Conservation (phyloP, 2,797 vertebrate genomes). For the Valencia hispanica region DNA sequence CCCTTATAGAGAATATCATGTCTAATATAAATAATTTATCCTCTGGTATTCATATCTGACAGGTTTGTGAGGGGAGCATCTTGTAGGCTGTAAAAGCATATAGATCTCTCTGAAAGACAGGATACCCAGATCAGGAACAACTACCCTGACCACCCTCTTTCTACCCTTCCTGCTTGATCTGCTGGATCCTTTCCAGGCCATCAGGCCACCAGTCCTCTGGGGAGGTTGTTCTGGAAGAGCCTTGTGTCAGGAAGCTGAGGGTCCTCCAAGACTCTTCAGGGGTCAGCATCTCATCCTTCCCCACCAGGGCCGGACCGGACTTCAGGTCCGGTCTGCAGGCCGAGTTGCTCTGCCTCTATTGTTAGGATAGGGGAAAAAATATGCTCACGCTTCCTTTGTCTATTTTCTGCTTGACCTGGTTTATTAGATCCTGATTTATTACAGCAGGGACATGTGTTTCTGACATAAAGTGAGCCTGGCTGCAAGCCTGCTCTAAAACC, state of each 20-base stretch:
- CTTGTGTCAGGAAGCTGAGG: slow-evolving; percentile 70
- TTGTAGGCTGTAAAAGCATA: slow-evolving; percentile 28
- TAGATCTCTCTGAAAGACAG: slow-evolving; percentile 75
- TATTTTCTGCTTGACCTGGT: slow-evolving; percentile 71
- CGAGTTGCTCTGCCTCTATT: slow-evolving; percentile 66
- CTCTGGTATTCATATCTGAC: not conserved
- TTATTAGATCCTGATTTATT: slow-evolving; percentile 72
- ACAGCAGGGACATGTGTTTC: slow-evolving; percentile 28
- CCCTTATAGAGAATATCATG: not conserved
- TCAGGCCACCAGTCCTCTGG: slow-evolving; percentile 47
- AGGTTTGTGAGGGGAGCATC: not conserved
- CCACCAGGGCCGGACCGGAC: slow-evolving; percentile 6
- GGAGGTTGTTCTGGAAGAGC: slow-evolving; percentile 33
- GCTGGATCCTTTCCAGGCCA: slow-evolving; percentile 66
- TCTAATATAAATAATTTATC: slow-evolving; percentile 7
- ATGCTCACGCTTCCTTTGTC: slow-evolving; percentile 69
- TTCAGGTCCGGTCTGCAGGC: slow-evolving; percentile 51
- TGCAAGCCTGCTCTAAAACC: slow-evolving; percentile 34
- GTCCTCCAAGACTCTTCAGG: slow-evolving; percentile 72
- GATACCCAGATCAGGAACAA: slow-evolving; percentile 83
- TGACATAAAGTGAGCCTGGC: slow-evolving; percentile 25
- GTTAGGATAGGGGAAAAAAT: slow-evolving; percentile 68
- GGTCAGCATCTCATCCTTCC: slow-evolving; percentile 66
- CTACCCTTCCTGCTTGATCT: slow-evolving; percentile 71
- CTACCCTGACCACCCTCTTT: slow-evolving; percentile 31